Evolutionary conservation across 1,140 invertebrate species (phyloP), one percentile per base, ranked within the genome.

Genomic region (Prorops nasuta): DNA sequence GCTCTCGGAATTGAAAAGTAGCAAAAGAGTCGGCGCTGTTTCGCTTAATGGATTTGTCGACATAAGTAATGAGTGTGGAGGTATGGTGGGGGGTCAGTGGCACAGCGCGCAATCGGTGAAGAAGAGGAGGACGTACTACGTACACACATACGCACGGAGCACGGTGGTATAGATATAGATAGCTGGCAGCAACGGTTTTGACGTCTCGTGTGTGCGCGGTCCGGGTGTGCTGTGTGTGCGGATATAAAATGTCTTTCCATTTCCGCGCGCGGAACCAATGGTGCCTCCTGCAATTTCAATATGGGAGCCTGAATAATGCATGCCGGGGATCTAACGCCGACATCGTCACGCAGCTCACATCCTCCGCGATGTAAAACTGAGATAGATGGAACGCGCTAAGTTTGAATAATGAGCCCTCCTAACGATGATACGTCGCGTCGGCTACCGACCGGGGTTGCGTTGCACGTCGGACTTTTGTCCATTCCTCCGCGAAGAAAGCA

Each of bases 291-390:
- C 64, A 66, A 67, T 71, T 70, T 71, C 69, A 71, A 70, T 71
- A 71, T 67, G 60, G 69, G 62, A 70, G 55, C 50, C 64, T 70
- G 67, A 71, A 71, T 70, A 71, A 70, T 66, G 66, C 66, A 71
- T 71, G 67, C 49, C 64, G 57, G 50, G 56, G 52, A 51, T 66
- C 54, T 46, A 53, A 57, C 51, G 52, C 48, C 56, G 56, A 58
- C 60, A 66, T 70, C 60, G 61, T 69, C 63, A 67, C 62, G 64
- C 66, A 58, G 64, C 63, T 71, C 69, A 66, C 67, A 70, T 70
- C 63, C 59, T 66, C 49, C 36, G 43, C 64, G 66, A 71, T 70
- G 63, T 67, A 69, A 66, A 69, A 68, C 63, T 50, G 60, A 69
- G 68, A 71, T 71, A 71, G 63, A 71, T 69, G 56, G 65, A 58